phyloP scores from a whole-genome alignment of 2,797 vertebrate species.

The Trichosurus vulpecula region DNA sequence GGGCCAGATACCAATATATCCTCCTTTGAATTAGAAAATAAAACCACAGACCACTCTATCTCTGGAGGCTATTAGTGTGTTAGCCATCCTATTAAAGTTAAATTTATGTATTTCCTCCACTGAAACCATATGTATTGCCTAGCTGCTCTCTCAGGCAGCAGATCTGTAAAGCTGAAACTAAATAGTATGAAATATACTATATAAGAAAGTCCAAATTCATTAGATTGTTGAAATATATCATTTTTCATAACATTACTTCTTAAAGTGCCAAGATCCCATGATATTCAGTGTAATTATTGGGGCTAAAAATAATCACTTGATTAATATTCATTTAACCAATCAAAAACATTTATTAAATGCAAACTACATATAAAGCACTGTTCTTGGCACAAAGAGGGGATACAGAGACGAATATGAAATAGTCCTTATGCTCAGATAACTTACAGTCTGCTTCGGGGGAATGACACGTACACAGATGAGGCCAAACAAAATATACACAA shows the following conservation, averaged over 20 bases:
- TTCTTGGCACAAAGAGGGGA: neutral
- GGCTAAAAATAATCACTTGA: conserved; percentile 36
- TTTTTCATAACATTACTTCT: conserved; percentile 39
- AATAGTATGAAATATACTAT: conserved; percentile 1
- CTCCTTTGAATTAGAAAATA: conserved; percentile 51
- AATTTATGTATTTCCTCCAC: conserved; percentile 30
- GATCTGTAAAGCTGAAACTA: conserved; percentile 63
- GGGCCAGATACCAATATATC: neutral
- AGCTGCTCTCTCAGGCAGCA: conserved; percentile 32
- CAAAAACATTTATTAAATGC: neutral
- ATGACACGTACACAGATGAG: neutral
- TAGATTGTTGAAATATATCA: conserved; percentile 49
- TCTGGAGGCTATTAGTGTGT: neutral
- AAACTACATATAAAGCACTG: neutral
- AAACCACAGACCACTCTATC: conserved; percentile 16
- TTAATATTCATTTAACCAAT: conserved; percentile 8
- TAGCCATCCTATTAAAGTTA: neutral
- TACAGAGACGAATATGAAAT: neutral
- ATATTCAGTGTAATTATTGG: conserved; percentile 41
- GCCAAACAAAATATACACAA: neutral
- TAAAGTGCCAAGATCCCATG: conserved; percentile 44
- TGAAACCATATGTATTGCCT: conserved; percentile 51
- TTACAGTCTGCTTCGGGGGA: neutral
- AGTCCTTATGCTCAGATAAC: neutral
- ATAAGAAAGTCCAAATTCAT: conserved; percentile 38